Percentiles rank a stretch among this genome's conserved stretches.
These are phyloP conservation scores for Cephalopachus bancanus DNA, from an alignment of 2,797 vertebrate genomes.

Conservation along the genomic window DNA sequence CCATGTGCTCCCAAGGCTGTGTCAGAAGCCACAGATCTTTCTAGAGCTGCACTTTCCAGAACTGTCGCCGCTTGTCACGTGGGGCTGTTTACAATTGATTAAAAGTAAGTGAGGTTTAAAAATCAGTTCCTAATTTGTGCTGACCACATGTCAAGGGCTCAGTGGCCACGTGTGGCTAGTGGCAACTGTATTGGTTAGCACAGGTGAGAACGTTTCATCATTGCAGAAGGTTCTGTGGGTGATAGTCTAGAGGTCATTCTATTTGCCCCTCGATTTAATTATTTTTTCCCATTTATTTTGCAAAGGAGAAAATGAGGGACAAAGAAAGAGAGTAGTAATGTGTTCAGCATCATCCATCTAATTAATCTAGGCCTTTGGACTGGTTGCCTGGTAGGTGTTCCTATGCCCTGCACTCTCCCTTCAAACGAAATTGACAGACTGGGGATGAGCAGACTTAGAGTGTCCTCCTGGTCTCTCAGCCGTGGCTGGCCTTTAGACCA, in stretches of 20 bases:
- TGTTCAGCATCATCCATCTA: not conserved
- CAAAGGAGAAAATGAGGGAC: conserved; percentile 40
- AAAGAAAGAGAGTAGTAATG: not conserved
- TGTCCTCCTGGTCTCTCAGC: not conserved
- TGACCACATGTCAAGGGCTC: not conserved
- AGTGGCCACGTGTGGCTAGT: not conserved
- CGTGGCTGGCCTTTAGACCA: conserved; percentile 37
- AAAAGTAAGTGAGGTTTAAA: conserved; percentile 36
- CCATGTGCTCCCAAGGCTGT: not conserved
- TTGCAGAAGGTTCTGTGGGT: not conserved
- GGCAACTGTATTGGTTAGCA: not conserved
- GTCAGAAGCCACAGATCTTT: conserved; percentile 11
- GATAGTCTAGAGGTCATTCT: not conserved
- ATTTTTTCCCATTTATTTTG: conserved; percentile 35
- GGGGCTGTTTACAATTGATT: conserved; percentile 4
- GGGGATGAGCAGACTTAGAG: conserved; percentile 29
- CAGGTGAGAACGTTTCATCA: not conserved
- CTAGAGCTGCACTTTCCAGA: not conserved
- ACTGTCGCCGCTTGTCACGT: not conserved
- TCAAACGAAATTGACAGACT: not conserved
- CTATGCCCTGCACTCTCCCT: not conserved
- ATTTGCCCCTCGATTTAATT: not conserved
- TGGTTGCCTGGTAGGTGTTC: conserved; percentile 1
- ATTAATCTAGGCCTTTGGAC: not conserved
- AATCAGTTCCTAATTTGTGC: conserved; percentile 6